Evolutionary conservation across 2,888 invertebrate genomes (phyloP).

Genomic region (Automeris io): DNA sequence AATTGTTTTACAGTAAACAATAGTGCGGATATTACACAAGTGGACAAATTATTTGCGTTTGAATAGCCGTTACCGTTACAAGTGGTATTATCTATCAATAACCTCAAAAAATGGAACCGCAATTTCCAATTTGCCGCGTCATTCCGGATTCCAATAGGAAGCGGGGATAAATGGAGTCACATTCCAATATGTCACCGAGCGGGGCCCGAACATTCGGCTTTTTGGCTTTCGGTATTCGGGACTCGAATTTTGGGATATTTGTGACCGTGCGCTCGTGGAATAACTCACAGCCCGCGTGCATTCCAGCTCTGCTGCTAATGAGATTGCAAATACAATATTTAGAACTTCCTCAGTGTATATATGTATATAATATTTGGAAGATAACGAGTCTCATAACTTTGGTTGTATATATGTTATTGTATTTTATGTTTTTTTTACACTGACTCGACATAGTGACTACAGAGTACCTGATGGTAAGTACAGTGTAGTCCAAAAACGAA

Average conservation of each 20-base stretch:
- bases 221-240: slow-evolving; percentile 62
- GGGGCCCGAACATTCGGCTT: slow-evolving; percentile 62
- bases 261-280: slow-evolving; percentile 45
- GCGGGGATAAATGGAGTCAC: slow-evolving; percentile 75
- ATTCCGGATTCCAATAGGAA: slow-evolving; percentile 77
- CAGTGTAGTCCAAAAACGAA: no score
- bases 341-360: no score
- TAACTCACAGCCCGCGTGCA: slow-evolving; percentile 38
- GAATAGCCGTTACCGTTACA: slow-evolving; percentile 33
- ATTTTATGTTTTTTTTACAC: no score
- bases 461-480: no score
- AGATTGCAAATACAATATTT: slow-evolving; percentile 68
- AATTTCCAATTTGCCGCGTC: slow-evolving; percentile 75
- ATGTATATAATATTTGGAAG: no score
- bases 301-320: slow-evolving; percentile 53
- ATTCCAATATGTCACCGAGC: slow-evolving; percentile 75
- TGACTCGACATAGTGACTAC: no score
- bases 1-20: no score
- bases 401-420: no score
- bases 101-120: slow-evolving; percentile 71
- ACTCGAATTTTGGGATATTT: slow-evolving; percentile 58
- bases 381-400: no score
- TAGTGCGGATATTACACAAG: not conserved
- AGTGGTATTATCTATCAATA: slow-evolving; percentile 67
- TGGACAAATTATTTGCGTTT: slow-evolving; percentile 9